Evolutionary conservation across 2,797 vertebrate species (phyloP), one percentile per base, ranked within the genome.

Genomic region (Etheostoma perlongum): DNA sequence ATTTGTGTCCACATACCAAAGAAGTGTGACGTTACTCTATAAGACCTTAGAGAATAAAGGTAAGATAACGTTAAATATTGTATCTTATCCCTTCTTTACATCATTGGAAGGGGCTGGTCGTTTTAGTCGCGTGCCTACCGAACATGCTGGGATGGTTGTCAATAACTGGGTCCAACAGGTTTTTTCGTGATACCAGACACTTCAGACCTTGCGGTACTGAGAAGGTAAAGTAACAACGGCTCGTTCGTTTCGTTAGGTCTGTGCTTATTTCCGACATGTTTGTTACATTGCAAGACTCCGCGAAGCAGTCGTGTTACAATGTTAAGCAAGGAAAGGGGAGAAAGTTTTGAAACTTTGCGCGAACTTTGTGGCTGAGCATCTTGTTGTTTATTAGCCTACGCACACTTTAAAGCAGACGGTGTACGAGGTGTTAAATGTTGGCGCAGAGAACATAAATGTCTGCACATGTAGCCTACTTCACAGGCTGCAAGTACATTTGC

Each of bases 91-190:
- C 0, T 9, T 9, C 1, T 30, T 36, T 2, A 7, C 79, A 55
- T 46, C 71, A 19, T 1, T 23, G 18, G 2, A 19, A 18, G 19
- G 19, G 19, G 30, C 58, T 27, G 74, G 2, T 15, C 42, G 59
- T 2, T 18, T 33, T 16, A 71, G 63, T 67, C 51, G 59, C 40
- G 15, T 65, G 67, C 30, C n/a, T 61, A 4, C 11, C 13, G 68
- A 91, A 88, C 89, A 91, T 67, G 86, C 65, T 59, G 83, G 67
- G 80, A 49, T 53, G 80, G 58, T 79, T 84, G 81, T 85, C 83
- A 72, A 33, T 40, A 51, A 47, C 61, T 40, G 40, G 40, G 33
- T 79, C 57, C 60, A 64, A 78, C 80, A 68, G 72, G 78, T 55
- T 61, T 40, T 46, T 66, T 54, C 1, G 23, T 23, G 44, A 33